Evolutionary conservation across 2,797 vertebrate species (phyloP), one percentile per base, ranked within the genome.

Genomic region (Alectoris magna): DNA sequence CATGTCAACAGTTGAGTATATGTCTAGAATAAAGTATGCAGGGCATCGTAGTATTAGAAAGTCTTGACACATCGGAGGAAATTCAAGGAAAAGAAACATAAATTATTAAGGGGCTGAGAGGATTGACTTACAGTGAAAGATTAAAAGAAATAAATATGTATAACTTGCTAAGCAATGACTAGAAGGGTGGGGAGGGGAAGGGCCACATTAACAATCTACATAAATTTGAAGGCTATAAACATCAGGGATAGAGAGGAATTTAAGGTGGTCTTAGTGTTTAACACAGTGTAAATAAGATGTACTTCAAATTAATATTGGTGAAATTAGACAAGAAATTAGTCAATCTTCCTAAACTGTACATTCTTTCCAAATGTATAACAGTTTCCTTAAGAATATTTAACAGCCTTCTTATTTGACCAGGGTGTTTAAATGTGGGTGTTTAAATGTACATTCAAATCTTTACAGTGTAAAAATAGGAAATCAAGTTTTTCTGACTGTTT

Each of bases 101-200:
- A 96, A 96, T 97, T 95, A 96, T 97, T 97, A 93, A 96, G 73
- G 31, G 41, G 3, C 55, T 95, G 91, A 95, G 94, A 89, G 38
- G 79, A 95, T 92, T 95, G 96, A 94, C 85, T 94, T 94, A 85
- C 0, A 0, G 88, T 93, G 93, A 92, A 97, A 96, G 93, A 97
- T 96, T 96, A 96, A 96, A 96, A 96, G 93, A 96, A 96, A 96
- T 96, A 97, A 96, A 96, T 96, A 96, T 95, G 91, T 95, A 95
- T 95, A 94, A 89, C 67, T 91, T 94, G 71, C 83, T 87, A 91
- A 95, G 94, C 75, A 95, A 80, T 87, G 78, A 87, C 87, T 90
- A 29, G 58, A 87, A 43, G 67, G 71, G 27, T 41, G 74, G 39
- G 71, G 70, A n/a, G 63, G 39, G 34, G 82, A 93, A 64, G 56